phyloP scores from a whole-genome alignment of 1,140 invertebrate genomes.

The Pogonus chalceus region DNA sequence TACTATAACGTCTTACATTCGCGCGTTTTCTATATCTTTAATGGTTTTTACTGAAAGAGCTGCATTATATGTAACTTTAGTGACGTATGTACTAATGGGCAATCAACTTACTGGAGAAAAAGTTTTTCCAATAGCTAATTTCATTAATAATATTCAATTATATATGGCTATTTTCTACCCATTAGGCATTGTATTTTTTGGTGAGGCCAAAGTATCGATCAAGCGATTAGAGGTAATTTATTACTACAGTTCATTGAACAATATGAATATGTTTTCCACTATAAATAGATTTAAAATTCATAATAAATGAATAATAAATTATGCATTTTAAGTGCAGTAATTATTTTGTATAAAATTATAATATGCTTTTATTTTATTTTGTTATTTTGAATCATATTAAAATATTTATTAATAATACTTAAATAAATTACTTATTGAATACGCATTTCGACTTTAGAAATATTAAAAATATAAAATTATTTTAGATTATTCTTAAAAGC shows the following conservation, averaged over 20 bases:
- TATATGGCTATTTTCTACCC: constrained; percentile 66
- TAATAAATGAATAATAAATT: too few relatives aligned
- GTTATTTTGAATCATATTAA: too few relatives aligned
- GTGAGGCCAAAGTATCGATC: constrained; percentile 54
- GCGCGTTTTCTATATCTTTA: constrained; percentile 55
- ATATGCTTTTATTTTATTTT: too few relatives aligned
- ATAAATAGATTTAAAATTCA: background rate
- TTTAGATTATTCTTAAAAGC: too few relatives aligned
- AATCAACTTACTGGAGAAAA: constrained; percentile 52
- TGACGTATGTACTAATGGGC: constrained; percentile 53
- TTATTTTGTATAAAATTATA: too few relatives aligned
- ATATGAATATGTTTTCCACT: background rate
- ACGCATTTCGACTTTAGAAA: too few relatives aligned
- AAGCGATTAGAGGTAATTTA: constrained; percentile 45
- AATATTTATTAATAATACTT: too few relatives aligned
- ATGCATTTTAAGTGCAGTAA: too few relatives aligned
- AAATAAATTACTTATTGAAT: too few relatives aligned
- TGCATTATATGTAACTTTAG: constrained; percentile 58
- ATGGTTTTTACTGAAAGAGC: constrained; percentile 59
- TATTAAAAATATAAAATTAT: too few relatives aligned
- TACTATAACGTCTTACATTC: constrained; percentile 55
- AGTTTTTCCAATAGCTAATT: constrained; percentile 62
- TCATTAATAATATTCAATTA: constrained; percentile 61
- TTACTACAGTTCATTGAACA: background rate
- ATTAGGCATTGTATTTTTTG: constrained; percentile 43